These are phyloP conservation scores for Acinonyx jubatus DNA, from an alignment of 2,113 vertebrate genomes.

Conservation along the genomic window DNA sequence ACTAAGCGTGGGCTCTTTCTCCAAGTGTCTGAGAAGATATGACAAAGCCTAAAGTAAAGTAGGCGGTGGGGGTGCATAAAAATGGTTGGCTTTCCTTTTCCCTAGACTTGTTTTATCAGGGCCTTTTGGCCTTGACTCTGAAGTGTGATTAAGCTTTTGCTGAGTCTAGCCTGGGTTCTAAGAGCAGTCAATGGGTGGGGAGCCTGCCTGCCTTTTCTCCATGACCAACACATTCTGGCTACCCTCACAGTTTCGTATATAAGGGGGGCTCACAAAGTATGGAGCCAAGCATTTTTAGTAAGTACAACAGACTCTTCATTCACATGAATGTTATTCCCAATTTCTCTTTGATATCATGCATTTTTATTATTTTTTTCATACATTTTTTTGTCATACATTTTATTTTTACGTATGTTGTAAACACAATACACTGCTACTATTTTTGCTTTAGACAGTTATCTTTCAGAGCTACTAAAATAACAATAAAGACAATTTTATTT, in stretches of 20 bases:
- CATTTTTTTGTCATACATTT: neutral
- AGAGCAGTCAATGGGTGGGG: neutral
- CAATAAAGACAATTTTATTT: slow-evolving; percentile 3
- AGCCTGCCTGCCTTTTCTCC: neutral
- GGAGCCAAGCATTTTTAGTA: neutral
- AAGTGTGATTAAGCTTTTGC: neutral
- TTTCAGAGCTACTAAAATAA: slow-evolving; percentile 9
- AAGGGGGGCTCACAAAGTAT: neutral
- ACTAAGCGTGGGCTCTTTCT: neutral
- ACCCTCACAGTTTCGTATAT: neutral
- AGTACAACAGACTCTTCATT: neutral
- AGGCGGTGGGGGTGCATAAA: neutral
- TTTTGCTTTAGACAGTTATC: slow-evolving; percentile 13
- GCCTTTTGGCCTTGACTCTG: neutral
- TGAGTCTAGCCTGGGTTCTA: neutral
- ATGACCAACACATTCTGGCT: rapidly evolving
- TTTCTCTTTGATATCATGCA: neutral
- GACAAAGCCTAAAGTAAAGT: neutral
- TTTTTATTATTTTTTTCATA: neutral
- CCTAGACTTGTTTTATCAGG: neutral
- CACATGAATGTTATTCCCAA: neutral
- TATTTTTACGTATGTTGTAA: neutral
- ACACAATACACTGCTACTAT: neutral
- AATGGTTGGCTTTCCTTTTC: neutral
- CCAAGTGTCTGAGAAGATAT: neutral